Evolutionary conservation across 2,888 invertebrate species (phyloP), one percentile per base, ranked within the genome.

Genomic region (Acanthosoma haemorrhoidale): DNA sequence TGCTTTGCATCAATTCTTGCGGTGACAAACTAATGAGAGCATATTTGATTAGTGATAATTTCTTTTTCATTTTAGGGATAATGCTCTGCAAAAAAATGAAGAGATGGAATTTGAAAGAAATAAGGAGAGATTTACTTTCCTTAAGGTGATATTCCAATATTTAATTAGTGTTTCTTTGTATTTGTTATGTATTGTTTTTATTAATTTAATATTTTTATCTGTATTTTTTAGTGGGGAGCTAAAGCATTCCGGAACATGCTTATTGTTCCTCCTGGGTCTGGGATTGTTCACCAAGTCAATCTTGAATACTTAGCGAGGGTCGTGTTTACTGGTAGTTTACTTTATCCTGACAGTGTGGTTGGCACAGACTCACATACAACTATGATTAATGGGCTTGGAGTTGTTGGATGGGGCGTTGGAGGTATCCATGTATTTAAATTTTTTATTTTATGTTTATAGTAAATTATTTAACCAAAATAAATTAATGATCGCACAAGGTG

Each of bases 341-440:
- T 96, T 1, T 89, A 92, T 78, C 95, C 95, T 0, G 96, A 96
- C 80, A 92, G 91, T 9, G 88, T 95, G 73, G 97, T 99, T 41
- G 98, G 98, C 8, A 98, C 98, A 0, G 99, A 99, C 84, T 96
- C 96, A 0, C 98, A 99, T 78, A 99, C 98, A 2, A 98, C 98
- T 13, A 98, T 99, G 97, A 96, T 98, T 75, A 96, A 96, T 78
- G 97, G 97, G 2, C 85, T 97, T 3, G 97, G 98, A 0, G 92
- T 98, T 1, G 86, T 97, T 4, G 98, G 97, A 1, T 98, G 97
- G 97, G 96, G 96, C 73, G 92, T 93, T 16, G 94, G 94, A 51
- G 94, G 91, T 84, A 58, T 70, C 71, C 69, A 21, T 59, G n/a
- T 15, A 13, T 18, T 67, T 36, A 8, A 9, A 9, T 11, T 36